Percentiles rank a stretch among this genome's conserved stretches.
These are phyloP conservation scores for Acomys russatus DNA, from an alignment of 2,797 vertebrate species.

Conservation along the genomic window DNA sequence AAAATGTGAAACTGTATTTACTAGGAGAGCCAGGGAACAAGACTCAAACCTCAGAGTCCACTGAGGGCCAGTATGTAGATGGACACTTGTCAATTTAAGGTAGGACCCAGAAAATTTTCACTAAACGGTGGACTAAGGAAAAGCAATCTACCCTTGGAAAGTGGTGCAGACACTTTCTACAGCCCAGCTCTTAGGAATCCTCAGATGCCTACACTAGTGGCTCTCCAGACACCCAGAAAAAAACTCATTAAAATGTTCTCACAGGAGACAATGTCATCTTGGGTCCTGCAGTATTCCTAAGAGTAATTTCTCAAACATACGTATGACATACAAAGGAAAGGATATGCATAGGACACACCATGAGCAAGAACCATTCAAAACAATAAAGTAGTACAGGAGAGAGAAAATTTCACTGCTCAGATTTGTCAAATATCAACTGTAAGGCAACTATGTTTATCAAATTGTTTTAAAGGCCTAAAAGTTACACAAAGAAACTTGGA, in stretches of 20 bases:
- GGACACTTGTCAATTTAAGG: not conserved
- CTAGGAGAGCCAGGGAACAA: not conserved
- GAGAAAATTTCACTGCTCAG: not conserved
- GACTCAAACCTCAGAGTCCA: not conserved
- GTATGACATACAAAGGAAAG: not conserved
- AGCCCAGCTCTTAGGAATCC: not conserved
- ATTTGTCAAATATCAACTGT: not conserved
- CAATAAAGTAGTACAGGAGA: not conserved
- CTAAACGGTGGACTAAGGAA: not conserved
- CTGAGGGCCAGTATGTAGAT: constrained; percentile 2
- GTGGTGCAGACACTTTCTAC: not conserved
- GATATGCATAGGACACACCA: not conserved
- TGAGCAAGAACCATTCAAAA: constrained; percentile 14
- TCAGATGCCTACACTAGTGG: not conserved
- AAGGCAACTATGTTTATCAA: constrained; percentile 7
- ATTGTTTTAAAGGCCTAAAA: not conserved
- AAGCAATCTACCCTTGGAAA: not conserved
- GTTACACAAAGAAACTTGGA: not conserved
- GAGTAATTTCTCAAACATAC: constrained; percentile 1
- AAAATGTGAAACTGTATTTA: not conserved
- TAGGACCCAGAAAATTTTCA: not conserved
- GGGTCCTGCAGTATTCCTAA: not conserved
- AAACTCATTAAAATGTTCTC: constrained; percentile 26
- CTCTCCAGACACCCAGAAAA: not conserved
- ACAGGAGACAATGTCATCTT: not conserved